phyloP scores from a whole-genome alignment of 1,140 invertebrate genomes.

The Belonocnema kinseyi region DNA sequence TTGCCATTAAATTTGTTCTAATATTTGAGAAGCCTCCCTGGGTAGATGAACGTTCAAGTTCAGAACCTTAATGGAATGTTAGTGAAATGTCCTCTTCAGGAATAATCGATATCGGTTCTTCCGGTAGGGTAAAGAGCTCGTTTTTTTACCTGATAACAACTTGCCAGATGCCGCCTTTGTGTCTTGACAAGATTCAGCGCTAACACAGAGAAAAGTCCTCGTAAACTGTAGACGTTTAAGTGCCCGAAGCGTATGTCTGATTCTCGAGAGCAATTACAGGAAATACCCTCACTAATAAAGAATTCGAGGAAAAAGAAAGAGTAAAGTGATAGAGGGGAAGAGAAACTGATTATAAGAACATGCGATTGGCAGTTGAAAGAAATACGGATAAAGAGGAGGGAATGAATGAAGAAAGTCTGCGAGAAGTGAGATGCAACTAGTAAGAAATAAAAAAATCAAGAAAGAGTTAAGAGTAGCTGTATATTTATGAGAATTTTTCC shows the following conservation, averaged over 20 bases:
- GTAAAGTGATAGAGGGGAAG: background rate
- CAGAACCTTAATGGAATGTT: too few species aligned
- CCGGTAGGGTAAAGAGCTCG: background rate
- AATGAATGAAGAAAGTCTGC: too few species aligned
- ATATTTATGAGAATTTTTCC: too few species aligned
- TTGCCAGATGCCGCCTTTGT: background rate
- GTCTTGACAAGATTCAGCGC: conserved; percentile 8
- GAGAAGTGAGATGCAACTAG: too few species aligned
- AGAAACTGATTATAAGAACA: background rate
- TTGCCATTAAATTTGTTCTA: too few species aligned
- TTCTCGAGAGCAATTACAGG: conserved; percentile 30
- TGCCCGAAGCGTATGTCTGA: conserved; percentile 19
- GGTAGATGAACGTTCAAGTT: too few species aligned
- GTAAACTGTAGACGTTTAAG: background rate
- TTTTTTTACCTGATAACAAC: conserved; percentile 20
- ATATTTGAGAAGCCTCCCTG: too few species aligned
- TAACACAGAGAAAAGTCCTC: background rate
- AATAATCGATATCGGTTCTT: background rate
- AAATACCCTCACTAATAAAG: background rate
- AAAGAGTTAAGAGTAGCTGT: too few species aligned
- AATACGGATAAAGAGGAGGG: too few species aligned
- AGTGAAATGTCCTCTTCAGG: too few species aligned
- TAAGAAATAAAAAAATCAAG: too few species aligned
- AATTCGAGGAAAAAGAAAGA: background rate
- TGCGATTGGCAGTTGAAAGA: too few species aligned